These are phyloP conservation scores for Crocallis elinguaria DNA, from an alignment of 2,888 invertebrate species.

Conservation along the genomic window DNA sequence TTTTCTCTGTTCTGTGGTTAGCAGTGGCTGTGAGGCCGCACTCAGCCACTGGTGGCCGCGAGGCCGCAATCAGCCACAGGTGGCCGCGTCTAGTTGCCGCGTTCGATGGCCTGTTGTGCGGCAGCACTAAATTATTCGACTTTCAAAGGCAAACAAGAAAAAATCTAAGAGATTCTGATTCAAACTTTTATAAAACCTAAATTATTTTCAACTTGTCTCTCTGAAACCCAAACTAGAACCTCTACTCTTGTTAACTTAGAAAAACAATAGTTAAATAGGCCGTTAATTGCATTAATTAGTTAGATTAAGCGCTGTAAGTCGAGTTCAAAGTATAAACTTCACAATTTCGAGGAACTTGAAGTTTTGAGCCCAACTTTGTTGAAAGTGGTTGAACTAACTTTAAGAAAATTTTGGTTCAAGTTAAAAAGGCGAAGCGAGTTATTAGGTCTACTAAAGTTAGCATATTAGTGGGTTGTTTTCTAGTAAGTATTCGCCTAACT, in stretches of 20 bases:
- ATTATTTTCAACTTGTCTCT: not conserved
- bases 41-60: too few relatives aligned
- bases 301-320: conserved; percentile 44
- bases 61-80: too few relatives aligned
- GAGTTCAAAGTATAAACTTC: conserved; percentile 41
- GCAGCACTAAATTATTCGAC: too few relatives aligned
- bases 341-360: conserved; percentile 44
- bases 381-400: conserved; percentile 49
- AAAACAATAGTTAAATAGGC: conserved; percentile 21
- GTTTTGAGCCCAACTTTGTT: conserved; percentile 42
- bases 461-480: too few relatives aligned
- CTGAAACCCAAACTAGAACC: not conserved
- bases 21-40: too few relatives aligned
- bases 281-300: conserved; percentile 41
- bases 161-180: not conserved
- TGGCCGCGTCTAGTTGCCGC: too few relatives aligned
- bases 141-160: too few relatives aligned
- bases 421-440: conserved; percentile 27
- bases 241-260: conserved; percentile 1
- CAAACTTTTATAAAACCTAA: not conserved
- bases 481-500: too few relatives aligned
- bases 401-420: conserved; percentile 39
- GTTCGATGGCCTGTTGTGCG: too few relatives aligned
- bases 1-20: too few relatives aligned
- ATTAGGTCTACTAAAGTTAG: not conserved